Evolutionary conservation across 2,113 vertebrate genomes (phyloP), one percentile per base, ranked within the genome.

Genomic region (Oreochromis spilurus): DNA sequence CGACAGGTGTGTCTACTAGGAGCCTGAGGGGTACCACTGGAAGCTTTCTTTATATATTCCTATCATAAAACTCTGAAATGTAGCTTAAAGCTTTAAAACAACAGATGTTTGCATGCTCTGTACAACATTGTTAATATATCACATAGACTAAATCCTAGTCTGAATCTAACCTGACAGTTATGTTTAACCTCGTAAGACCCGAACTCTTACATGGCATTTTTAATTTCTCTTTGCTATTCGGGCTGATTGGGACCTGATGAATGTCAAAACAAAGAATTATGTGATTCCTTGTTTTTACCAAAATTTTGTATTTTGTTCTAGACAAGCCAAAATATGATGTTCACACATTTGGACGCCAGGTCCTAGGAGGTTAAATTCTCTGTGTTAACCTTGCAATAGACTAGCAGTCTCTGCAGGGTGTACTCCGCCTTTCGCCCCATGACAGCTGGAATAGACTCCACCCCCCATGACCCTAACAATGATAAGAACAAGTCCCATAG

Each of bases 291-390:
- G 55, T 58, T 58, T 58, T 58, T 29, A 58, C 55, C 55, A 29
- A 29, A 58, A 0, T 58, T 0, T 58, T 0, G 0, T 5, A 60
- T 60, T 60, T 60, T 60, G 57, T 29, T 60, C 5, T 6, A 17
- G 29, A 60, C 29, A 60, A 34, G 14, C 57, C 29, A 60, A 17
- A 60, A 60, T 10, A 60, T 31, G 57, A 60, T 60, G 29, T 58
- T 1, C 8, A 60, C 57, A 60, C 1, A 4, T 34, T 16, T 60
- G 29, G 57, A 60, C 57, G 2, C 29, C 57, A 60, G 16, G 57
- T 60, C 16, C 57, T 60, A 0, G 57, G 29, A 60, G 29, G 16
- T 60, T 60, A 36, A 65, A 65, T 65, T 0, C 60, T 65, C 58
- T 62, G 60, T 65, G 60, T 65, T 65, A 38, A 17, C 31, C 31